Evolutionary conservation across 2,888 invertebrate genomes (phyloP), one percentile per base, ranked within the genome.

Genomic region (Silvanus unidentatus): DNA sequence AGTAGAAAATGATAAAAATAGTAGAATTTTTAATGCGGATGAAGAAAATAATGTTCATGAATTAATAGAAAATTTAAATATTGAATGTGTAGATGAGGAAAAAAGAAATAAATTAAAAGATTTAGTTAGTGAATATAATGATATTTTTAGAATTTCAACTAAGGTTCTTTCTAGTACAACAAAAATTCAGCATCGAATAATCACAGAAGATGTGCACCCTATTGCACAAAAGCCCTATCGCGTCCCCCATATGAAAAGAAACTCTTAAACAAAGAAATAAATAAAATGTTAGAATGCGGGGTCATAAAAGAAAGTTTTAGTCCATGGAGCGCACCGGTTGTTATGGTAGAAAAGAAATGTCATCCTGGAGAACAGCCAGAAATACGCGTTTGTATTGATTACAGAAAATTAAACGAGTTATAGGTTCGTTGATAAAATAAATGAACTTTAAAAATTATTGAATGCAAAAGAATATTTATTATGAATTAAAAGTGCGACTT

Each of bases 261-360:
- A 16, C 8, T 44, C 11, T 42, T 46, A n/a, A 39, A 36, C 9
- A 44, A 42, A 6, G 38, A 50, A 38, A 45, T 57, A n/a, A 40
- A 29, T n/a, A 53, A 49, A 34, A 49, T 63, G 47, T 29, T 57
- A 14, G 43, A 54, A 9, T 16, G 43, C 13, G 58, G 53, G 10
- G 42, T 60, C 5, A 53, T 60, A 32, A 38, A 44, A 41, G 50
- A 44, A 16, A 58, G 56, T 1, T 42, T 44, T 2, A 57, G 55
- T 11, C 66, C 68, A 0, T 70, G 62, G 61, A 43, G 57, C 2
- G 49, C 58, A 1, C 68, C 67, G 0, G 54, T 64, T 3, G 61
- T 68, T 0, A 16, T 69, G 4, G 62, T 65, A 1, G 47, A 44
- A 22, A 71, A 67, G 47, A 61, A 60, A 42, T 59, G 59, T 42